phyloP scores from a whole-genome alignment of 92 coral and sea anemone genomes.

The Muricea muricata region DNA sequence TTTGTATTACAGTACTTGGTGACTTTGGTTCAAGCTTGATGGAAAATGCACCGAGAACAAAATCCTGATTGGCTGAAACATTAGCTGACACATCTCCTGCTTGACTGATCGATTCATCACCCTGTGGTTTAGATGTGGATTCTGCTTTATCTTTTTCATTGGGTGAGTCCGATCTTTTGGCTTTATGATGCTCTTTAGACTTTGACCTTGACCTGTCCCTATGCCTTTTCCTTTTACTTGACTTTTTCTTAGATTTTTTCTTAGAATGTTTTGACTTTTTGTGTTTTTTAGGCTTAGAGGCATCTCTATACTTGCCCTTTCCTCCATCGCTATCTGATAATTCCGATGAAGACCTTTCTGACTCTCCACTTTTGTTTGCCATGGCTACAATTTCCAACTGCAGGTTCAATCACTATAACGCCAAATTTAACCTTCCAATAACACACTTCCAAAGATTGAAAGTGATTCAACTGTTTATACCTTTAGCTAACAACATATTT shows the following conservation, averaged over 20 bases:
- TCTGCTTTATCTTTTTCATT: background rate
- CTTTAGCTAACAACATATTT: background rate
- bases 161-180: constrained; percentile 56
- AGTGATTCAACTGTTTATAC: background rate
- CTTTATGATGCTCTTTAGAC: background rate
- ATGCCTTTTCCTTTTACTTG: background rate
- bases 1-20: background rate
- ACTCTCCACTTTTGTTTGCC: constrained; percentile 21
- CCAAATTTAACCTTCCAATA: background rate
- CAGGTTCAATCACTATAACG: background rate
- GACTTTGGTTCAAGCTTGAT: background rate
- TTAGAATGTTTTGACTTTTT: constrained; percentile 72
- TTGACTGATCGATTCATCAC: background rate
- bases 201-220: constrained; percentile 16
- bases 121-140: background rate
- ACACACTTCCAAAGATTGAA: background rate
- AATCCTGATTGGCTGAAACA: background rate
- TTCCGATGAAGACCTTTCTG: constrained; percentile 29
- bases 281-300: constrained; percentile 66
- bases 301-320: background rate
- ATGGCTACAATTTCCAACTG: background rate
- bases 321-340: constrained; percentile 46
- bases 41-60: background rate
- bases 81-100: background rate
- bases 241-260: constrained; percentile 52